Evolutionary conservation across 2,888 invertebrate genomes (phyloP), one percentile per base, ranked within the genome.

Genomic region (Diarsia brunnea): DNA sequence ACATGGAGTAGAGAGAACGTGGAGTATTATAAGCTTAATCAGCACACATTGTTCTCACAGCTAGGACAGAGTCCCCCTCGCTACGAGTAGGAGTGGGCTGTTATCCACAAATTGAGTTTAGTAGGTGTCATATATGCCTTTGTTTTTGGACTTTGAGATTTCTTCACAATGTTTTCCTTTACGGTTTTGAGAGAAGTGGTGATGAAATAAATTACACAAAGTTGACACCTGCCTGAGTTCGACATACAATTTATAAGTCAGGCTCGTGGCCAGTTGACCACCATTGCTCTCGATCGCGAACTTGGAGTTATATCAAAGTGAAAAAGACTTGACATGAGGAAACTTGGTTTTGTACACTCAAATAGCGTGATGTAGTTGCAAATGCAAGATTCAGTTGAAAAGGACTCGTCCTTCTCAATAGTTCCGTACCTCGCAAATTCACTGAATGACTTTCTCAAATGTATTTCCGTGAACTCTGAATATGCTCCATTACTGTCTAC

Each of bases 401-500:
- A 60, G 1, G 21, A 61, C 1, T n/a, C 12, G 49, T 60, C 24
- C 5, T 16, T 58, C 4, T 58, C 27, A 16, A 58, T 16, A 5
- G 24, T 11, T 58, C 1, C 8, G 47, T 4, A 19, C 38, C 10
- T 43, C 16, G 24, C 5, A 65, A 49, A 0, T n/a, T n/a, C 7
- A 4, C 19, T 19, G 38, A 27, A 16, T 27, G 7, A 38, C 16
- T 43, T 63, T 43, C 3, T 24, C 8, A n/a, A 1, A 43, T 16
- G 5, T 43, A 43, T 43, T 63, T 43, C 63, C 63, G 43, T 4
- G n/a, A 43, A 63, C n/a, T 63, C 8, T 61, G 4, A 31, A 19
- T 49, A 14, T 45, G 45, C 58, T 78, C 51, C n/a, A 78, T 83
- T 71, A 64, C 67, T 69, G 24, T 49, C 27, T 64, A 68, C 64